Evolutionary conservation across 2,113 vertebrate genomes (phyloP).

Genomic region (Strigops habroptila): DNA sequence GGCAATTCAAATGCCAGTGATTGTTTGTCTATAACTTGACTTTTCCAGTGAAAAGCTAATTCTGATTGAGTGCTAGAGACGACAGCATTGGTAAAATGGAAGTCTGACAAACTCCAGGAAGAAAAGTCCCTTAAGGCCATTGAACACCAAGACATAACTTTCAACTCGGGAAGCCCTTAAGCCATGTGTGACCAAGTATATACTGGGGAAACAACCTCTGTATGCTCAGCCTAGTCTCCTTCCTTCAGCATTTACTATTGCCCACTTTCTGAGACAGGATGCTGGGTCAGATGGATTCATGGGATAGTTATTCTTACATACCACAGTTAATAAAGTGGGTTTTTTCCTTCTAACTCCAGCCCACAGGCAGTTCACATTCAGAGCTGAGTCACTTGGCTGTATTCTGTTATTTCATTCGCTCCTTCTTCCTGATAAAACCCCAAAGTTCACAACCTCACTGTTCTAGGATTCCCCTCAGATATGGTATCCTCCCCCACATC

Average conservation of each 20-base stretch:
- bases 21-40: background rate
- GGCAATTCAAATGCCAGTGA: background rate
- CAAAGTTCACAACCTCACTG: conserved; percentile 60
- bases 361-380: background rate
- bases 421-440: background rate
- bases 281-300: background rate
- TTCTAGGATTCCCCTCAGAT: conserved; percentile 51
- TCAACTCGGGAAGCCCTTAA: background rate
- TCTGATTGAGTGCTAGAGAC: background rate
- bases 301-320: background rate
- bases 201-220: background rate
- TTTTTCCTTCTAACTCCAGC: background rate
- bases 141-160: background rate
- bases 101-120: background rate
- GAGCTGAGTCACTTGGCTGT: background rate
- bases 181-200: background rate
- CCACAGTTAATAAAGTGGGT: background rate
- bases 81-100: background rate
- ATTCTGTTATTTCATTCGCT: background rate
- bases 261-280: background rate
- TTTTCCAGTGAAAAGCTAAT: background rate
- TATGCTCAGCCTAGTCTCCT: background rate
- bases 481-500: conserved; percentile 2
- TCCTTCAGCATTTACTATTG: background rate
- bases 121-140: background rate